Evolutionary conservation across 64 coral and sea anemone genomes (phyloP), one percentile per base, ranked within the genome.

Genomic region (Acropora yongei): DNA sequence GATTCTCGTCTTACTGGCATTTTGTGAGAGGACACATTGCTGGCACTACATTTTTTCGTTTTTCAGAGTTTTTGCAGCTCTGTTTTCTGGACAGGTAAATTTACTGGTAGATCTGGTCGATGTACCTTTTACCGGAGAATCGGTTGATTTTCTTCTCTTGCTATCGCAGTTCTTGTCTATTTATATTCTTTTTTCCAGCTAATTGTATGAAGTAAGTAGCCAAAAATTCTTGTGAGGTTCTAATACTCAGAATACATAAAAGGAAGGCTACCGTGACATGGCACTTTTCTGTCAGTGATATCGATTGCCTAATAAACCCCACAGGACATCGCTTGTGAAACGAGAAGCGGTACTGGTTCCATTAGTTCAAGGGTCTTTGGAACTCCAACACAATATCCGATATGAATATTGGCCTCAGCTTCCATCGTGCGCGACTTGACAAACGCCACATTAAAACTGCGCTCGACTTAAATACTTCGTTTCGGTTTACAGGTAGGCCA

Each of bases 231-330:
- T 17, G 14, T 18, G 6, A 1, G 13, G 44, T 45, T 45, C 6
- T 3, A 47, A 44, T 44, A 12, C 72, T 1, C 42, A 77, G 14
- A 77, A 5, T 1, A 45, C 7, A 45, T 11, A 6, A 17, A 8
- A 14, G 2, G 1, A 48, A 45, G 13, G 43, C 65, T 85, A 69
- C 61, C 82, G 65, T 85, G 82, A 85, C 43, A 44, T 20, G 1
- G 82, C 82, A 85, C 50, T 69, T 85, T 81, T 77, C n/a, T 68
- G 30, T 30, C 30, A 30, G 8, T 44, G 63, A 85, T 85, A 85
- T 85, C 82, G 61, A 85, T 85, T 85, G 82, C 82, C 65, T 85
- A 85, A 85, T 85, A 57, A 69, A 68, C 42, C 44, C 44, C 65
- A 65, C 44, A 71, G 17, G 41, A 85, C 82, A 71, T 69, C 82